Percentiles rank a stretch among this genome's conserved stretches.
Evolutionary conservation across 2,113 vertebrate species (phyloP).

Genomic region (Halcyon senegalensis): DNA sequence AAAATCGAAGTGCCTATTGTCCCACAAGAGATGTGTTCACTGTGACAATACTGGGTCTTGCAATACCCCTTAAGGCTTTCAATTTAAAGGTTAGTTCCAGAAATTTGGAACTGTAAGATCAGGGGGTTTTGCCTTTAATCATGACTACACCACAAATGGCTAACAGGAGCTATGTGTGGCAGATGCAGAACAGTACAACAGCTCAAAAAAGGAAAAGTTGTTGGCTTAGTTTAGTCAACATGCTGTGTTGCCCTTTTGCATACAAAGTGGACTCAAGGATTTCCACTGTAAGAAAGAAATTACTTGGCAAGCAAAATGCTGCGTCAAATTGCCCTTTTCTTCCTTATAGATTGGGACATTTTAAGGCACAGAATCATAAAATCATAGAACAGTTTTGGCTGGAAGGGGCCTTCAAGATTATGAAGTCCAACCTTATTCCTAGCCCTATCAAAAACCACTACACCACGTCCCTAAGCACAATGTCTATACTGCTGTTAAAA

Average conservation of each 20-base stretch:
- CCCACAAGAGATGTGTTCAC: slow-evolving; percentile 37
- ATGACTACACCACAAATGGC: slow-evolving; percentile 41
- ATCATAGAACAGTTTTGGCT: no score
- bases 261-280: slow-evolving; percentile 36
- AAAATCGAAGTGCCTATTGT: neutral
- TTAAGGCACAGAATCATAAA: no score
- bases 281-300: slow-evolving; percentile 55
- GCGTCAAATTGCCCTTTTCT: slow-evolving; percentile 51
- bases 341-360: slow-evolving; percentile 31
- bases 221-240: slow-evolving; percentile 69
- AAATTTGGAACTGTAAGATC: slow-evolving; percentile 46
- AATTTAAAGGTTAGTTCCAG: slow-evolving; percentile 32
- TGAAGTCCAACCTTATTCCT: no score
- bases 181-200: slow-evolving; percentile 62
- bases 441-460: no score
- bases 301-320: slow-evolving; percentile 51
- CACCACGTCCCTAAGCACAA: no score
- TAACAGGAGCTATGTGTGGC: slow-evolving; percentile 50
- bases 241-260: slow-evolving; percentile 19
- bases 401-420: no score
- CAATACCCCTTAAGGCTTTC: slow-evolving; percentile 57
- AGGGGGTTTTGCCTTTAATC: neutral
- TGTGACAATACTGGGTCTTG: slow-evolving; percentile 53
- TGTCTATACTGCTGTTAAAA: no score
- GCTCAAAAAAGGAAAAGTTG: slow-evolving; percentile 49